Conservation (phyloP, 1,140 invertebrate genomes). For the Dreissena rostriformis region DNA sequence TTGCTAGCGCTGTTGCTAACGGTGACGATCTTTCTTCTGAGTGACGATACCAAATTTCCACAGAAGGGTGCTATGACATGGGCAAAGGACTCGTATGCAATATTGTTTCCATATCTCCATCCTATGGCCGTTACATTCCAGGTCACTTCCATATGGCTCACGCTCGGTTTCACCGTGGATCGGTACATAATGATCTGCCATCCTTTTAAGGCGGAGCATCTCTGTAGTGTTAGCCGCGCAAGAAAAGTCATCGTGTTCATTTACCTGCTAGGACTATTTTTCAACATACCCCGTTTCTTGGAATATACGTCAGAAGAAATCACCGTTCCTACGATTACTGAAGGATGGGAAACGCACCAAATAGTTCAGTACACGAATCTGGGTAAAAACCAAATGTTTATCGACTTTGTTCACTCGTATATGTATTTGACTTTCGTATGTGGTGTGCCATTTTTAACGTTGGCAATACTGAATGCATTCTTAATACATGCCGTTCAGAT, state of each 20-base stretch:
- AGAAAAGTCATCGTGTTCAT: constrained; percentile 72
- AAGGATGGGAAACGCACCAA: constrained; percentile 41
- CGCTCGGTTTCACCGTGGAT: constrained; percentile 80
- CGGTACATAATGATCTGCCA: constrained; percentile 82
- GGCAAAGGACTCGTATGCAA: constrained; percentile 66
- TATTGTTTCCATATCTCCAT: constrained; percentile 78
- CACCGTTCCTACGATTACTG: constrained; percentile 23
- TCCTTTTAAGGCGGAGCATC: constrained; percentile 78
- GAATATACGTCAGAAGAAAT: constrained; percentile 73
- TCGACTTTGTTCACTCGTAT: constrained; percentile 78
- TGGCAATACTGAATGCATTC: constrained; percentile 78
- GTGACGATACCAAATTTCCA: constrained; percentile 72
- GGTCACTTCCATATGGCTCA: constrained; percentile 81
- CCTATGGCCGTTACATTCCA: constrained; percentile 78
- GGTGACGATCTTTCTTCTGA: constrained; percentile 63
- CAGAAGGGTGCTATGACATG: constrained; percentile 50
- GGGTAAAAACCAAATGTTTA: constrained; percentile 72
- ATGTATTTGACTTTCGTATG: constrained; percentile 79
- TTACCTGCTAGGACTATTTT: constrained; percentile 70
- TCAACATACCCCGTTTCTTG: constrained; percentile 79
- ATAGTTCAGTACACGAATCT: constrained; percentile 70
- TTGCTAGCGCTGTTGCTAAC: constrained; percentile 75
- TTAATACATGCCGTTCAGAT: constrained; percentile 79
- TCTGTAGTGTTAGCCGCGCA: constrained; percentile 76
- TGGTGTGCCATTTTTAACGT: constrained; percentile 77